phyloP scores from a whole-genome alignment of 1,140 invertebrate genomes.

The Neoseiulus cucumeris region DNA sequence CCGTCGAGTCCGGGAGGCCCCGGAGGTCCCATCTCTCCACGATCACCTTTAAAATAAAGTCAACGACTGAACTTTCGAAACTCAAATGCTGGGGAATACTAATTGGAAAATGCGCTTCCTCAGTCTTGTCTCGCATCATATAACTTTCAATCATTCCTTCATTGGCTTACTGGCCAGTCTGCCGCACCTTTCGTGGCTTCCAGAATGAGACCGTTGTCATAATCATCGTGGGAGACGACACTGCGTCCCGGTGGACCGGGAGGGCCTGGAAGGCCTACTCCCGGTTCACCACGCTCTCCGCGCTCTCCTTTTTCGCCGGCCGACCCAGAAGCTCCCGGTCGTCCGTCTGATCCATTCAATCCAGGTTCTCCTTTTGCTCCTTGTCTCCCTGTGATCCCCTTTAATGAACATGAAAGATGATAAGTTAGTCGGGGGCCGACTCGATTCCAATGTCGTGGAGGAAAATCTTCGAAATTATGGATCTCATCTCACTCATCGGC shows the following conservation, averaged over 20 bases:
- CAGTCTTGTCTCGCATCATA: too few relatives aligned
- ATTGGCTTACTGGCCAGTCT: too few relatives aligned
- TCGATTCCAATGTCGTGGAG: too few relatives aligned
- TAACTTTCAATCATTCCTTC: too few relatives aligned
- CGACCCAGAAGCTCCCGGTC: not conserved
- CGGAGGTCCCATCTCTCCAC: not conserved
- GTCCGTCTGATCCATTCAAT: not conserved
- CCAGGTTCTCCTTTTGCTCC: slow-evolving; percentile 3
- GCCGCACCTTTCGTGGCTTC: not conserved
- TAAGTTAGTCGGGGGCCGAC: too few relatives aligned
- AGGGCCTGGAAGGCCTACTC: slow-evolving; percentile 14
- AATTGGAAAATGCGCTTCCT: too few relatives aligned
- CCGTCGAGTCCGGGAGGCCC: not conserved
- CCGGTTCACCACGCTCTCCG: not conserved
- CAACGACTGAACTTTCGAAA: too few relatives aligned
- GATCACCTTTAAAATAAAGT: too few relatives aligned
- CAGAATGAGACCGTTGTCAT: slow-evolving; percentile 1
- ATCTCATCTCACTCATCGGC: too few relatives aligned
- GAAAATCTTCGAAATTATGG: too few relatives aligned
- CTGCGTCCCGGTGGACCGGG: slow-evolving; percentile 12
- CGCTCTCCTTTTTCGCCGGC: not conserved
- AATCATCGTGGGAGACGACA: not conserved
- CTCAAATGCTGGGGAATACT: too few relatives aligned
- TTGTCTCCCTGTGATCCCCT: not conserved
- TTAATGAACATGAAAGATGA: not conserved